Evolutionary conservation across 2,888 invertebrate species (phyloP), one percentile per base, ranked within the genome.

Genomic region (Creontiades dilutus): DNA sequence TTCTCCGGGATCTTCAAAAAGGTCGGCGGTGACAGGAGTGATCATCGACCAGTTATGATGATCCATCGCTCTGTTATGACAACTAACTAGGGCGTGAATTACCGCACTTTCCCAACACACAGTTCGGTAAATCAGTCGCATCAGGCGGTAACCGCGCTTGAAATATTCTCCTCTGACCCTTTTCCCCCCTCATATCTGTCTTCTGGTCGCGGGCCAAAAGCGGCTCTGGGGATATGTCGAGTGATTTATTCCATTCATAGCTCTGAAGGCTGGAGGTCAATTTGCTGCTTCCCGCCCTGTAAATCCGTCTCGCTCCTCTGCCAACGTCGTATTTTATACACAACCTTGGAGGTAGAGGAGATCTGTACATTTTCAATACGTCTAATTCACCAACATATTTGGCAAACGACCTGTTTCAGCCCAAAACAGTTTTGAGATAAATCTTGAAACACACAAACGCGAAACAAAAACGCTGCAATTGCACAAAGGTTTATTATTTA

Each of bases 171-270:
- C 57, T 37, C n/a, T n/a, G 57, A n/a, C 57, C 57, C 3, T 57
- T 37, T 37, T 37, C 37, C 37, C n/a, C 37, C 9, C 57, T 57
- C 57, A 57, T 57, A 57, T 57, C 57, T 19, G 57, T 19, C 57
- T n/a, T 57, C 19, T 57, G 57, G 57, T n/a, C 57, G 16, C 19
- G 57, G 19, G 57, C 57, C 57, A 57, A 19, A 57, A 57, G 19
- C 16, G 4, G n/a, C 57, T 19, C n/a, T 1, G 16, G 19, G 57
- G 19, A 57, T n/a, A 57, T 57, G n/a, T 57, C 57, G 57, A 16
- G n/a, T 57, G 57, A 57, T 57, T 57, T 57, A 57, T 57, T 57
- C 19, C 57, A 57, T 57, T 57, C 57, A 57, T 57, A 37, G 57
- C 19, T 19, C 57, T 4, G n/a, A 57, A 57, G 57, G 19, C 19